These are phyloP conservation scores for Fregata magnificens DNA, from an alignment of 2,113 vertebrate species.

Conservation along the genomic window DNA sequence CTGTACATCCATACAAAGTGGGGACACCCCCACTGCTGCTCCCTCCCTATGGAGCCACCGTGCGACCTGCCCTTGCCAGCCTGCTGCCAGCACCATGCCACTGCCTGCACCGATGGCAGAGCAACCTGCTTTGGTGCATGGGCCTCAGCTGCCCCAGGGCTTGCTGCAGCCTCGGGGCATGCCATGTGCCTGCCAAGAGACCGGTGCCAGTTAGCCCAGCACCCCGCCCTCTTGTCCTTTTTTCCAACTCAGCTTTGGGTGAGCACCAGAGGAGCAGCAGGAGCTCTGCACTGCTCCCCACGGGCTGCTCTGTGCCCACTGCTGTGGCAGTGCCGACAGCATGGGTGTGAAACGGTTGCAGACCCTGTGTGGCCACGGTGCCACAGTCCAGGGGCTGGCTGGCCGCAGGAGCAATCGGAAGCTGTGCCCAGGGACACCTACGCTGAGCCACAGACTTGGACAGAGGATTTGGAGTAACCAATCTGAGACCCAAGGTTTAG, in stretches of 20 bases:
- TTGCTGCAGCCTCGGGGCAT: background rate
- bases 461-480: background rate
- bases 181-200: background rate
- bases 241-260: background rate
- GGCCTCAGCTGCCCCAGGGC: background rate
- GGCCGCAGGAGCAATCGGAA: accelerated
- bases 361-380: accelerated
- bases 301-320: background rate
- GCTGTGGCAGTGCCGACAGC: background rate
- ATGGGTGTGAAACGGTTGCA: background rate
- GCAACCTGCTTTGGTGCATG: too few species aligned
- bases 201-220: background rate
- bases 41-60: accelerated
- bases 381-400: background rate
- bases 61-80: background rate
- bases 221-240: background rate
- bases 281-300: background rate
- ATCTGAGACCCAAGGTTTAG: background rate
- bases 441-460: background rate
- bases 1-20: background rate
- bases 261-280: background rate
- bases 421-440: background rate
- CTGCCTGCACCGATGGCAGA: background rate
- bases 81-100: background rate
- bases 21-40: accelerated